Evolutionary conservation across 2,113 vertebrate genomes (phyloP).

Genomic region (Lonchura striata): DNA sequence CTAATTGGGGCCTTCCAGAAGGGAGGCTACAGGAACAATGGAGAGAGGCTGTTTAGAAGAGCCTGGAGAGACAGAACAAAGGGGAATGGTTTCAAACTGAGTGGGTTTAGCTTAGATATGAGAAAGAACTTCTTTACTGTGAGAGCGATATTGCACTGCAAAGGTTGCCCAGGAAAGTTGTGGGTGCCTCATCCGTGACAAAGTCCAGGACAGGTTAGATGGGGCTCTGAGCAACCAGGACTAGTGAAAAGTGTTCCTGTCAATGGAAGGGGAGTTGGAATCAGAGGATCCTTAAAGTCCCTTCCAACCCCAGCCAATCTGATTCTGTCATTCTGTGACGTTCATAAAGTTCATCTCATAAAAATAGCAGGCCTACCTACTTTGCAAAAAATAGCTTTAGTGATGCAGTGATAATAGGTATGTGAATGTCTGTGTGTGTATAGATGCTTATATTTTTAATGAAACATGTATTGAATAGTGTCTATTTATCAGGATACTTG

Average conservation of each 20-base stretch:
- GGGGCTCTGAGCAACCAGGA: not conserved
- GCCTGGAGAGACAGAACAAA: not conserved
- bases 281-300: not conserved
- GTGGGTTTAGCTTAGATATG: not conserved
- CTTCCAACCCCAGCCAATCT: not conserved
- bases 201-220: not conserved
- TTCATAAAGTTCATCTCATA: not conserved
- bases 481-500: not conserved
- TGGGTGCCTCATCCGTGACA: not conserved
- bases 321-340: not conserved
- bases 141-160: not conserved
- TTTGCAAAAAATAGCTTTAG: not conserved
- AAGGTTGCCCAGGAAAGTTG: not conserved
- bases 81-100: not conserved
- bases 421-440: not conserved
- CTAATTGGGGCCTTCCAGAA: not conserved
- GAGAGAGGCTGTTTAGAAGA: not conserved
- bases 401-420: not conserved
- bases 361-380: not conserved
- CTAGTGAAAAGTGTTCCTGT: not conserved
- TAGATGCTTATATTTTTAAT: not conserved
- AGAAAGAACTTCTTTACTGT: not conserved
- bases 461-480: not conserved
- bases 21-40: fast-evolving
- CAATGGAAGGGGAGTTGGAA: not conserved